Evolutionary conservation across 2,888 invertebrate species (phyloP), one percentile per base, ranked within the genome.

Genomic region (Stenoptilia bipunctidactyla): DNA sequence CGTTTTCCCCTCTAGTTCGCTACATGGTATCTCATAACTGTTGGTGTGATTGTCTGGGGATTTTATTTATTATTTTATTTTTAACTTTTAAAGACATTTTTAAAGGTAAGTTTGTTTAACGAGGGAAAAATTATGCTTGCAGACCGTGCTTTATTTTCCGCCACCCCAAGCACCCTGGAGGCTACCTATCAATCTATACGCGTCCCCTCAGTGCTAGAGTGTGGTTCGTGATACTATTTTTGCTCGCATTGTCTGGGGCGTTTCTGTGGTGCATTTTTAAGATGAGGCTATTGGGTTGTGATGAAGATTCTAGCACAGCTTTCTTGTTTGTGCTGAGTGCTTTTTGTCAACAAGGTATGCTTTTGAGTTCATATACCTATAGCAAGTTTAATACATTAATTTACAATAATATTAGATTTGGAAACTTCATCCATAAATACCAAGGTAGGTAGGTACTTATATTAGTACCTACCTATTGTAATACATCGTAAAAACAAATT

Each of bases 61-160:
- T n/a, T n/a, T n/a, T n/a, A n/a, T n/a, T n/a, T n/a, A n/a, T n/a
- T n/a, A n/a, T n/a, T n/a, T n/a, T n/a, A n/a, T n/a, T n/a, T 13
- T 38, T 25, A 10, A 36, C 35, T 8, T 38, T 15, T 15, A 34
- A 37, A n/a, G n/a, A n/a, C n/a, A n/a, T n/a, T n/a, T n/a, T n/a
- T n/a, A n/a, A n/a, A n/a, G n/a, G n/a, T n/a, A n/a, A n/a, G n/a
- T n/a, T n/a, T n/a, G n/a, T n/a, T n/a, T n/a, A n/a, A n/a, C n/a
- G n/a, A n/a, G n/a, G n/a, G n/a, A n/a, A n/a, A n/a, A n/a, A n/a
- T n/a, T n/a, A n/a, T n/a, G n/a, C n/a, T n/a, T n/a, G 20, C 56
- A 90, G 90, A 44, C 86, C 88, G 1, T 77, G 85, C 36, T 89
- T 91, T 55, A 86, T 91, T 43, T 89, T 91, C 53, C 87, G 90